Percentiles rank a stretch among this genome's conserved stretches.
Evolutionary conservation across 2,888 invertebrate species (phyloP).

Genomic region (Stenodema calcarata): DNA sequence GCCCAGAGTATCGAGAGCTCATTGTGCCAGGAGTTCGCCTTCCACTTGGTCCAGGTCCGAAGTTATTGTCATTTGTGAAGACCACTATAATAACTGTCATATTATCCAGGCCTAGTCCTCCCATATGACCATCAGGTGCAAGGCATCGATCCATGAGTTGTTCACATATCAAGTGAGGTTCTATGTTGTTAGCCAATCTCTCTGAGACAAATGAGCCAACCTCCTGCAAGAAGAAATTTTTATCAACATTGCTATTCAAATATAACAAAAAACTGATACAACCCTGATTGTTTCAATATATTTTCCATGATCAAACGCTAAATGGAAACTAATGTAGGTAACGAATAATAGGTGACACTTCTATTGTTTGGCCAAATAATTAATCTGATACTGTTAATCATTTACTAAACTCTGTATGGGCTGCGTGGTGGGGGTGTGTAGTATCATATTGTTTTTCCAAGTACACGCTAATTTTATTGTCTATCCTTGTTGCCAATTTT

Average conservation of each 20-base stretch:
- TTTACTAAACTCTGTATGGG: too few relatives aligned
- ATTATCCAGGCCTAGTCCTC: conserved; percentile 97
- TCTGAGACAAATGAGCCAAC: conserved; percentile 88
- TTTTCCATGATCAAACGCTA: too few relatives aligned
- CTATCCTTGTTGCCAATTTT: too few relatives aligned
- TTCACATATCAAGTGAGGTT: conserved; percentile 95
- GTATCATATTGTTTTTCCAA: too few relatives aligned
- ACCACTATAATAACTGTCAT: conserved; percentile 96
- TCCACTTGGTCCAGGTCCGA: not conserved
- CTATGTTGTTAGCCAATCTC: conserved; percentile 79
- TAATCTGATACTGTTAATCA: too few relatives aligned
- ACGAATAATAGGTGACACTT: too few relatives aligned
- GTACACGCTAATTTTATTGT: too few relatives aligned
- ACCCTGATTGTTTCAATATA: too few relatives aligned
- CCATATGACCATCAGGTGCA: conserved; percentile 96
- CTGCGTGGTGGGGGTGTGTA: too few relatives aligned
- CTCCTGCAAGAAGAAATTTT: conserved; percentile 65
- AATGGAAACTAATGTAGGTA: too few relatives aligned
- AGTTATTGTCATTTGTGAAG: conserved; percentile 67
- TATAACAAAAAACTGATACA: not conserved
- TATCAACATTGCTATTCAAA: not conserved
- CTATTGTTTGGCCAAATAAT: too few relatives aligned
- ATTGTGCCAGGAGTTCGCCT: not conserved
- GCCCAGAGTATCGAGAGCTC: not conserved
- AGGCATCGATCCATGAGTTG: conserved; percentile 92